Percentiles rank a stretch among this genome's conserved stretches.
Evolutionary conservation across 1,140 invertebrate genomes (phyloP).

Genomic region (Scaptomyza hsui): DNA sequence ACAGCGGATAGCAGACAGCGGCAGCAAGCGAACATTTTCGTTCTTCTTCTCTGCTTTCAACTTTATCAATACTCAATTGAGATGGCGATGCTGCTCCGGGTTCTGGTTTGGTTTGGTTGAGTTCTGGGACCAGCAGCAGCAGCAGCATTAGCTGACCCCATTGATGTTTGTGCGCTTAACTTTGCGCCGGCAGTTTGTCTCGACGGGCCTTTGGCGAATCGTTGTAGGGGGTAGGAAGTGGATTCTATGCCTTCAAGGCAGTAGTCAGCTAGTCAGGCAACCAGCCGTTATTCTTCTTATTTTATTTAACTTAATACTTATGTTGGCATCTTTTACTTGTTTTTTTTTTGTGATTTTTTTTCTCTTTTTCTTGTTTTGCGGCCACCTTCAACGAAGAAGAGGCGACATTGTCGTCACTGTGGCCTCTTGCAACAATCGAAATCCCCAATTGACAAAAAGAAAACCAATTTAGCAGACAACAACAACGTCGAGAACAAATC

Average conservation of each 20-base stretch:
- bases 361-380: slow-evolving; percentile 23
- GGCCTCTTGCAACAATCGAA: slow-evolving; percentile 81
- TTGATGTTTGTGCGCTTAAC: slow-evolving; percentile 75
- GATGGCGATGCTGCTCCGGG: slow-evolving; percentile 17
- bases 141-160: slow-evolving; percentile 75
- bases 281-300: slow-evolving; percentile 51
- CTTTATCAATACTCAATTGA: slow-evolving; percentile 84
- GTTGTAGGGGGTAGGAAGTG: too few species aligned
- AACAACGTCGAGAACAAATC: slow-evolving; percentile 43
- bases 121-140: slow-evolving; percentile 12
- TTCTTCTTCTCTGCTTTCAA: slow-evolving; percentile 43
- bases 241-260: slow-evolving; percentile 9
- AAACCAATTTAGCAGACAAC: slow-evolving; percentile 84
- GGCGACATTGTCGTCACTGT: slow-evolving; percentile 57
- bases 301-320: slow-evolving; percentile 79
- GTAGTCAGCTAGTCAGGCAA: neutral
- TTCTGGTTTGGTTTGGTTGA: neutral
- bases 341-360: slow-evolving; percentile 39
- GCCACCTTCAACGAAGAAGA: slow-evolving; percentile 29
- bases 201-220: slow-evolving; percentile 57
- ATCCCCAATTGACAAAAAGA: slow-evolving; percentile 84
- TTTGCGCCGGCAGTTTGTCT: slow-evolving; percentile 75
- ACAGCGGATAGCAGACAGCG: slow-evolving; percentile 1
- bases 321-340: slow-evolving; percentile 58
- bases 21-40: slow-evolving; percentile 48